Base-by-base conservation (phyloP, 2,888 invertebrate species). In the Trichogramma evanescens region DNA sequence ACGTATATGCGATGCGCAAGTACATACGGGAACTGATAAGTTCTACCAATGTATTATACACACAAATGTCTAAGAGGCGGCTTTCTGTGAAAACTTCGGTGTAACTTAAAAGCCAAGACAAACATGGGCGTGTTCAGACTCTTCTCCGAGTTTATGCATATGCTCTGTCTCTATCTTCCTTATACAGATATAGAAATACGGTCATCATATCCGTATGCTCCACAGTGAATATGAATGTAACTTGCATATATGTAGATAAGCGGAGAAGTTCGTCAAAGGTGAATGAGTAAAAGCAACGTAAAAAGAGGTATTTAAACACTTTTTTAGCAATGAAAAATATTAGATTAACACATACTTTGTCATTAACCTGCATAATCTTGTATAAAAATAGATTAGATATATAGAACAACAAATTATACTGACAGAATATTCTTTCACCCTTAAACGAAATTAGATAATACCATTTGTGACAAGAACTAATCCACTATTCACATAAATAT, bases 41-140 rank as follows among this genome's bases (percentile, higher is more conserved):
- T 26, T 26, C 26, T 26, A 26, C 26, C 26, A 26, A 26, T 26
- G 26, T 26, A 26, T 26, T 26, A 26, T 26, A 26, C 26, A 26
- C 26, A 26, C 26, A 26, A 26, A 26, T 26, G 26, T 26, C 26
- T 26, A 26, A 26, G 26, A 26, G 68, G 65, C 66, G 68, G 68
- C 69, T 68, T 73, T 71, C 71, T 69, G 69, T 73, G 72, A 74
- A 76, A 75, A 75, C 75, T 75, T 77, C 76, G 76, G 76, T 72
- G 70, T 70, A 71, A 72, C 69, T 74, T 74, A 76, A 77, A 76
- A 73, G 74, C 74, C 69, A 75, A 73, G 74, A 71, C 72, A 76
- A 77, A 76, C 72, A 75, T 74, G 72, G 77, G 76, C 74, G 77
- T 73, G 77, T 71, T 73, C 70, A 63, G 50, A 52, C 41, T 53